Conservation (phyloP, 2,888 invertebrate genomes). For the Luperina testacea region DNA sequence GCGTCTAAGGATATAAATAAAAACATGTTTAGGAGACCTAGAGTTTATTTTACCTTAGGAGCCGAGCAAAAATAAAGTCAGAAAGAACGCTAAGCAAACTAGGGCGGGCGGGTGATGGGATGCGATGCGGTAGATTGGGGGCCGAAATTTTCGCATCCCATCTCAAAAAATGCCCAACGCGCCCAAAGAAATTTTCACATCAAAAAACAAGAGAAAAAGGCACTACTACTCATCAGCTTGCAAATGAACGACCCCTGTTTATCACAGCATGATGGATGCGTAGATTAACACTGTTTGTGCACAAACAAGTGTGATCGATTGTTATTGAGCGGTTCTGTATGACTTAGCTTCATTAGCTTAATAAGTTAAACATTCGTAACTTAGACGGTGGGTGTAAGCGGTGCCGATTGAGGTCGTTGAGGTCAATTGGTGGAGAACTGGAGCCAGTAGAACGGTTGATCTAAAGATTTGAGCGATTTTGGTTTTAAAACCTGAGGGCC, state of each 20-base stretch:
- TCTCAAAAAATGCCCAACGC: too few species aligned
- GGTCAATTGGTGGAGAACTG: constrained; percentile 7
- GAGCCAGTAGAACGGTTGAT: too few species aligned
- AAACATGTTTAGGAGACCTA: too few species aligned
- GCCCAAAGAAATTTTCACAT: too few species aligned
- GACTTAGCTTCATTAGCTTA: constrained; percentile 54
- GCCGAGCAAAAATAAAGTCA: too few species aligned
- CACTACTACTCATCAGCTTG: constrained; percentile 10
- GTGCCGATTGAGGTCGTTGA: constrained; percentile 9
- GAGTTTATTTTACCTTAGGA: too few species aligned
- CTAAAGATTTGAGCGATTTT: too few species aligned
- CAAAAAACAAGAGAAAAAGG: not conserved
- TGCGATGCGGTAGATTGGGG: too few species aligned
- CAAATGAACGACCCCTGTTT: constrained; percentile 39
- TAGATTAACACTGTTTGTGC: constrained; percentile 61
- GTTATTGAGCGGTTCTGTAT: constrained; percentile 54
- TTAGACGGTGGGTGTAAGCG: constrained; percentile 11
- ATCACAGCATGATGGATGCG: constrained; percentile 65
- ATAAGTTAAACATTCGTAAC: constrained; percentile 43
- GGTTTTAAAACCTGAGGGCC: not conserved
- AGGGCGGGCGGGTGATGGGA: too few species aligned
- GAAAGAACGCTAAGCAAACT: too few species aligned
- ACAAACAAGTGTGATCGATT: constrained; percentile 69
- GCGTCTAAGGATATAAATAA: too few species aligned
- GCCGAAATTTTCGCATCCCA: too few species aligned